Evolutionary conservation across 2,113 vertebrate species (phyloP), one percentile per base, ranked within the genome.

Genomic region (Crotophaga sulcirostris): DNA sequence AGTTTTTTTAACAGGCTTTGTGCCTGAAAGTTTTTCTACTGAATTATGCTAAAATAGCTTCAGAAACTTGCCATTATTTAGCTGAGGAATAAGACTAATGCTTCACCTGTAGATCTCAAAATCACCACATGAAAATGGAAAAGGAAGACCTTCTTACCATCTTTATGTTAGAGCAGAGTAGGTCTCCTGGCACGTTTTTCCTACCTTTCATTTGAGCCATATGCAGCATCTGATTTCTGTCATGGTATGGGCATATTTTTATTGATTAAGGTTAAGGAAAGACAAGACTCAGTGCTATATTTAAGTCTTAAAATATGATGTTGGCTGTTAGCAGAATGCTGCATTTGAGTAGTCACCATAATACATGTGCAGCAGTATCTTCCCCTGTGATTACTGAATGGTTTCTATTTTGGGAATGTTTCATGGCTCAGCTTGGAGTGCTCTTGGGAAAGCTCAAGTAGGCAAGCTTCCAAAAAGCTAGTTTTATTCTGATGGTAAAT

Each of bases 381-480:
- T 73, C 42, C 70, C 33, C 56, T 89, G 75, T 66, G 78, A 90
- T 76, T 93, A 29, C 85, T 87, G 87, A 87, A 81, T 79, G 75
- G 58, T 58, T 97, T 84, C 92, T 96, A 93, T 91, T 96, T 64
- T 93, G 87, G 78, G 94, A 79, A 19, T 64, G 52, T 56, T 94
- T 82, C 94, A 69, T 85, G 70, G 84, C 66, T 95, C 75, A 85
- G 70, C 58, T 90, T 90, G 70, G 69, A 93, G 87, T 38, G 70
- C 81, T 94, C 84, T 87, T 91, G 84, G 82, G 90, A 94, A 84
- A 60, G 56, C 87, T 97, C 49, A 90, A 82, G 75, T 13, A 83
- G 82, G 36, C 74, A 2, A 85, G 70, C 28, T 93, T 94, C 68
- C 85, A 82, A 73, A 77, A 68, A 64, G 58, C 92, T 69, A 1